Evolutionary conservation across 2,113 vertebrate genomes (phyloP).

Genomic region (Conger conger): DNA sequence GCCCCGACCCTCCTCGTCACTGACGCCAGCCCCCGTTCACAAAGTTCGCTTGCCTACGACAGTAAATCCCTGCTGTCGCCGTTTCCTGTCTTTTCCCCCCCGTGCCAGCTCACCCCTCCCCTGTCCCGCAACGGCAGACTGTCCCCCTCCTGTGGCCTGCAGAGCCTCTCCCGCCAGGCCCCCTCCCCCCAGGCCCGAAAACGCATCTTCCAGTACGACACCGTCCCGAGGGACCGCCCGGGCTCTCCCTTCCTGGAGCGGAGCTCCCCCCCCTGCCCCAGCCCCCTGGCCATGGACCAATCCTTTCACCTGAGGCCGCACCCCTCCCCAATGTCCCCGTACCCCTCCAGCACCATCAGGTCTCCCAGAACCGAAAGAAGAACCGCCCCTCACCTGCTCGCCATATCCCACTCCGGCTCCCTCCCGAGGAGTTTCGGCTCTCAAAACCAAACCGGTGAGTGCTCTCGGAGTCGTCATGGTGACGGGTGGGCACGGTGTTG

Average conservation of each 20-base stretch:
- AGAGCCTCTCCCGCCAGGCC: conserved; percentile 43
- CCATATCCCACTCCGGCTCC: conserved; percentile 38
- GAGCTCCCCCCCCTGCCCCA: conserved; percentile 23
- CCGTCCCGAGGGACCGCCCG: conserved; percentile 25
- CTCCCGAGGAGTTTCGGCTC: conserved; percentile 52
- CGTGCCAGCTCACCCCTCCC: conserved; percentile 36
- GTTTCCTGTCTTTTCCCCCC: conserved; percentile 14
- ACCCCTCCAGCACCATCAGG: conserved; percentile 41
- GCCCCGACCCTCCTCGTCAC: neutral
- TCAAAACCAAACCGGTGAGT: conserved; percentile 52
- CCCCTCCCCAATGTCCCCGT: conserved; percentile 34
- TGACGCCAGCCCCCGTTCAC: neutral
- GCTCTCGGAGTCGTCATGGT: too few relatives aligned
- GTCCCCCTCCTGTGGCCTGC: conserved; percentile 16
- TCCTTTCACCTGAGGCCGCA: neutral
- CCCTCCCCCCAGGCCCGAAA: conserved; percentile 46
- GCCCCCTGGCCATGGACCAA: conserved; percentile 25
- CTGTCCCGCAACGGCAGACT: neutral
- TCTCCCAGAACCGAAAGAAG: conserved; percentile 54
- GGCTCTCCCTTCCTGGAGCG: conserved; percentile 36
- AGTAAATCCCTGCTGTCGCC: neutral
- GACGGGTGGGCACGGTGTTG: neutral
- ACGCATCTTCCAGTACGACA: conserved; percentile 35
- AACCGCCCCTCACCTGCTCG: conserved; percentile 48
- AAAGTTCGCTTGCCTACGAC: conserved; percentile 37